Evolutionary conservation across 2,888 invertebrate species (phyloP).

Genomic region (Macrosiphum euphorbiae): DNA sequence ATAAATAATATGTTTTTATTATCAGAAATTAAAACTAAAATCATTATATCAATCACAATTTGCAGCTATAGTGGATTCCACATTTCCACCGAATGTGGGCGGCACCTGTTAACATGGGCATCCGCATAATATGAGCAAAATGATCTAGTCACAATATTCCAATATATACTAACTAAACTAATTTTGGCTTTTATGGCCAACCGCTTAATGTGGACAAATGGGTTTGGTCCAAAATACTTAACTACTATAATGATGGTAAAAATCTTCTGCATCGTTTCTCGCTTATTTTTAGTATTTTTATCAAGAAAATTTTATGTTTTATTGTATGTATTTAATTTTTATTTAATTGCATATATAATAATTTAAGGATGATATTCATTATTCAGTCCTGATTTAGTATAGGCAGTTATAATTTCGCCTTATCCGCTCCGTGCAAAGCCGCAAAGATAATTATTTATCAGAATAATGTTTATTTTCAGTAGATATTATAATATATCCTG

Average conservation of each 20-base stretch:
- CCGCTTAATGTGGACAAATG: no score
- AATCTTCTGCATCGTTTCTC: not conserved
- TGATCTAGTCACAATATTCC: no score
- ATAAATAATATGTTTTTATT: not conserved
- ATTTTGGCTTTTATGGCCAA: no score
- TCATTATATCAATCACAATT: not conserved
- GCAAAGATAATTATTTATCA: not conserved
- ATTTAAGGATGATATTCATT: not conserved
- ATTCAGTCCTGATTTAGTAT: not conserved
- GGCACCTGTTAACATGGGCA: no score
- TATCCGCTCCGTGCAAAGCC: not conserved
- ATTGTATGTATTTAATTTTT: not conserved
- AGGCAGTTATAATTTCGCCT: not conserved
- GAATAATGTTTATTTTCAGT: not conserved
- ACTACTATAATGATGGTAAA: not conserved
- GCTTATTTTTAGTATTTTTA: not conserved
- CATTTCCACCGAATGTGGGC: no score
- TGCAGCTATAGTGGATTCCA: no score
- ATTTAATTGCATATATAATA: not conserved
- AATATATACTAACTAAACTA: no score
- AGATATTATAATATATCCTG: not conserved
- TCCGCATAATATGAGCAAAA: no score
- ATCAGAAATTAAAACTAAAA: not conserved
- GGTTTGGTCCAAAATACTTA: not conserved
- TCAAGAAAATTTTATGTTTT: not conserved